Conservation (phyloP, 1,140 invertebrate species). For the Calliphora vicina region DNA sequence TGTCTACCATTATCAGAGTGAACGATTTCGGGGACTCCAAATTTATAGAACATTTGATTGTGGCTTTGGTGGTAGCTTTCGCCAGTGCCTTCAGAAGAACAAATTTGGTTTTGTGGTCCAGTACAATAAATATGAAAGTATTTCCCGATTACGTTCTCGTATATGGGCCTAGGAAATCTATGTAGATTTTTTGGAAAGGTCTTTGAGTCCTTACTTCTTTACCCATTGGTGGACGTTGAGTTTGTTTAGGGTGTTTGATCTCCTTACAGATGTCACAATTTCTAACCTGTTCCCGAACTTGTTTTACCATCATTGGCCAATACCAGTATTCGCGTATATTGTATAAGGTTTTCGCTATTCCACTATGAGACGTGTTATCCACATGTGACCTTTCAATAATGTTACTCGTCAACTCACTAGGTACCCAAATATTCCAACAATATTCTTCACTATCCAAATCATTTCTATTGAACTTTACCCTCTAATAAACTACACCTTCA, state of each 20-base stretch:
- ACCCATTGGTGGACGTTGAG: neutral
- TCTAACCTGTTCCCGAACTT: neutral
- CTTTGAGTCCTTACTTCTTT: neutral
- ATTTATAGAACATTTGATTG: conserved; percentile 8
- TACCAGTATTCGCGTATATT: neutral
- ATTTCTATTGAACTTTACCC: neutral
- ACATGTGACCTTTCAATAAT: neutral
- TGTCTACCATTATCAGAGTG: conserved; percentile 5
- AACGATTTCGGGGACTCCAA: neutral
- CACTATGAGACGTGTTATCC: neutral
- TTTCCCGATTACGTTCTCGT: neutral
- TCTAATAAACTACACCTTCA: neutral
- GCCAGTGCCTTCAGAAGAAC: neutral
- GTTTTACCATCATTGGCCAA: neutral
- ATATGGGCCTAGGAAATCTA: conserved; percentile 25
- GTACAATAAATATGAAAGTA: neutral
- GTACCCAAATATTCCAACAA: neutral
- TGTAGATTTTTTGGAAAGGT: neutral
- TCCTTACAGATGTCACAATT: neutral
- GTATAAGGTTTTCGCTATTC: neutral
- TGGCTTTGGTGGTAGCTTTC: neutral
- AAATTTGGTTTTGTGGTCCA: conserved; percentile 14
- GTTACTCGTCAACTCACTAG: neutral
- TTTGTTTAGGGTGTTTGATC: neutral
- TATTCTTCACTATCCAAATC: neutral